These are phyloP conservation scores for Aegotheles bennettii DNA, from an alignment of 2,113 vertebrate species.

Conservation along the genomic window DNA sequence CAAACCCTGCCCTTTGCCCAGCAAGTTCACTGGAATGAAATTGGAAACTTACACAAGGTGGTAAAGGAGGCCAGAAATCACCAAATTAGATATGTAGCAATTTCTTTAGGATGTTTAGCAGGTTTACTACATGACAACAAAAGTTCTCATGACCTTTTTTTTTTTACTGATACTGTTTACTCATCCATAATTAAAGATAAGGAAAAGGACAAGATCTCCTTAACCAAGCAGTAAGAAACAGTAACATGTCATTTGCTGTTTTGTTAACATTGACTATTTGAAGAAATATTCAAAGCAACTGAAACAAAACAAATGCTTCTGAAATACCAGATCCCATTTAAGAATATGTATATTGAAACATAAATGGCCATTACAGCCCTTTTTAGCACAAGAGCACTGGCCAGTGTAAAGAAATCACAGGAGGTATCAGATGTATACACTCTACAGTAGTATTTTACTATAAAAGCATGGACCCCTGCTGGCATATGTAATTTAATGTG, in stretches of 20 bases:
- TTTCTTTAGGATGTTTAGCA: neutral
- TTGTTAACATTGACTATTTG: neutral
- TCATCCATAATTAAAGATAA: neutral
- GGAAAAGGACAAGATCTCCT: neutral
- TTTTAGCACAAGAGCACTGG: slow-evolving; percentile 16
- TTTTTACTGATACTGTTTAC: neutral
- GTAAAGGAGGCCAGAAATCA: neutral
- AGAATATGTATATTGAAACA: slow-evolving; percentile 13
- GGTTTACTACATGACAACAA: neutral
- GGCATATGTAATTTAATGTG: slow-evolving; percentile 87
- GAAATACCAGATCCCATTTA: neutral
- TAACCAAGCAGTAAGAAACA: neutral
- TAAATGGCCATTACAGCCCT: neutral
- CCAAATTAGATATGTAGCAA: accelerated
- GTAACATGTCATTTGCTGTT: neutral
- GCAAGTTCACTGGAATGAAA: neutral
- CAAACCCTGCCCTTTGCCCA: neutral
- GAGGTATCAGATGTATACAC: slow-evolving; percentile 51
- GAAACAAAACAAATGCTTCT: neutral
- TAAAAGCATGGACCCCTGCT: slow-evolving; percentile 82
- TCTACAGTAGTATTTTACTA: slow-evolving; percentile 70
- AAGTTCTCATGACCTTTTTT: neutral
- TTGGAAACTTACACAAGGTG: neutral
- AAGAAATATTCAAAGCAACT: neutral
- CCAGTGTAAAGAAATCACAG: slow-evolving; percentile 53